Conservation (phyloP, 2,797 vertebrate genomes). For the Coccyzus lansbergi region DNA sequence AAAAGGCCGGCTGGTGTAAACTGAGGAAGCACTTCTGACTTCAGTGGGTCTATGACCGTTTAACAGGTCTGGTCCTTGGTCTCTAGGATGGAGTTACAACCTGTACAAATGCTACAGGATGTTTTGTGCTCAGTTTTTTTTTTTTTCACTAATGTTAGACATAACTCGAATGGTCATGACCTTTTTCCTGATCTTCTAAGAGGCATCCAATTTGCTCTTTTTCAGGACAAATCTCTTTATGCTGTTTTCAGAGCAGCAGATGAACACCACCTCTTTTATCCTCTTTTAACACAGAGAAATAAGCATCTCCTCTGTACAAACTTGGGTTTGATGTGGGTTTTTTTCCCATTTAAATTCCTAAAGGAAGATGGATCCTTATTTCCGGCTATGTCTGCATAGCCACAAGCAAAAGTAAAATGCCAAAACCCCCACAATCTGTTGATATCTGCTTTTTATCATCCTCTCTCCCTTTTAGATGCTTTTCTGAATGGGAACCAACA, state of each 20-base stretch:
- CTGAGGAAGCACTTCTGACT: background rate
- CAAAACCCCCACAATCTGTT: background rate
- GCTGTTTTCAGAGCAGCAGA: background rate
- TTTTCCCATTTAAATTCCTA: background rate
- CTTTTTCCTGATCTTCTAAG: background rate
- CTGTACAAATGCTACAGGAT: background rate
- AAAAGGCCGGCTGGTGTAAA: background rate
- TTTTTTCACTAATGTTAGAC: background rate
- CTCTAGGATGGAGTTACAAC: background rate
- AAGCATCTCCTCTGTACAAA: background rate
- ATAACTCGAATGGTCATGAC: background rate
- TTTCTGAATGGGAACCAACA: conserved; percentile 19
- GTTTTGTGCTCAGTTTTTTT: background rate
- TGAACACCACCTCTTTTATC: background rate
- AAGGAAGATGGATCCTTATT: background rate
- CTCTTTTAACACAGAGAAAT: background rate
- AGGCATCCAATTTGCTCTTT: background rate
- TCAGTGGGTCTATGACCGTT: background rate
- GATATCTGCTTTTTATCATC: background rate
- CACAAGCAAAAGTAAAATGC: background rate
- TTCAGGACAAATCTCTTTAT: background rate
- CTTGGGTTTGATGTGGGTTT: accelerated
- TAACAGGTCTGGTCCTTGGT: background rate
- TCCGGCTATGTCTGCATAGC: background rate
- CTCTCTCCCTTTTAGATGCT: background rate